Base-by-base conservation (phyloP, 2,113 vertebrate genomes). In the Arvicanthis niloticus region DNA sequence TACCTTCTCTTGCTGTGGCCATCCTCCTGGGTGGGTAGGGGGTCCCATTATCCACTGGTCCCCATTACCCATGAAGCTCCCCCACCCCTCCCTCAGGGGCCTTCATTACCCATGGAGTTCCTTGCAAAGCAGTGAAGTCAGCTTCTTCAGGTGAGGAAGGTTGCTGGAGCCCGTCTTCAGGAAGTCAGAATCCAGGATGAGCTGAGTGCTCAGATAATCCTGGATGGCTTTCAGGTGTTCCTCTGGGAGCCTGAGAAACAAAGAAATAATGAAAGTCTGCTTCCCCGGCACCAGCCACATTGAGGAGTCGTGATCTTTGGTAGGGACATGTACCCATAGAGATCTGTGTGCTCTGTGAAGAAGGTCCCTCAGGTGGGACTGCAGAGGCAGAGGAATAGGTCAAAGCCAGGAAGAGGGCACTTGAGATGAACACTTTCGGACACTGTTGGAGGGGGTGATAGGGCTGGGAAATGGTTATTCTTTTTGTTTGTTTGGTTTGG, bases 191-290 rank as follows among this genome's bases (percentile, higher is more conserved):
- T 99, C 99, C 90, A 98, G 98, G 93, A 94, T 68, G 7, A 99
- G 97, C 60, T 99, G 99, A 72, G 98, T 98, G 94, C 98, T 98
- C 97, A 99, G 97, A 95, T 99, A 99, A 24, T 99, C 99, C 87
- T 99, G 99, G 72, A 99, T 99, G 60, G 99, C 99, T 93, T 99
- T 98, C 88, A 99, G 98, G 92, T 99, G 99, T 51, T 99, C 99
- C 0, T 99, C 99, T 0, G 99, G 98, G 75, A 99, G 89, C 70
- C 99, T 99, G 96, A 7, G 85, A 87, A 94, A 88, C 62, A 70
- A 96, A 80, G 76, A 81, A 93, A 22, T 87, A 91, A 51, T 3
- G 67, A 96, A 37, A 45, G 75, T 15, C 95, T 95, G 62, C 42
- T 76, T 42, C 6, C 1, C 26, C 40, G 7, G 29, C 91, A 56